Evolutionary conservation across 1,140 invertebrate species (phyloP).

Genomic region (Heterodera carotae): DNA sequence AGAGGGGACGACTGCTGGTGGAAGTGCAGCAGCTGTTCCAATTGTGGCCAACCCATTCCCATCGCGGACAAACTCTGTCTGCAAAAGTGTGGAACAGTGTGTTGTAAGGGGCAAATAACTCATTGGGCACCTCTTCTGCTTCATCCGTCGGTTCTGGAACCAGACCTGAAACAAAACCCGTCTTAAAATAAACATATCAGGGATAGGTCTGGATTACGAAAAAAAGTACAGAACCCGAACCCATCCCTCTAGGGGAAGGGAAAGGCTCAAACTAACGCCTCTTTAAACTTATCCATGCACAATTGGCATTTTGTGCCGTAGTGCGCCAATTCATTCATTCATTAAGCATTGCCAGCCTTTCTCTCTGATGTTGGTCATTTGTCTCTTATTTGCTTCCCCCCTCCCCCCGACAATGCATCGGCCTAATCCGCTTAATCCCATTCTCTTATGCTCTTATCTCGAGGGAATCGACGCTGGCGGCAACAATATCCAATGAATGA

Average conservation of each 20-base stretch:
- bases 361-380: neutral
- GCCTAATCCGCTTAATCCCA: slow-evolving; percentile 10
- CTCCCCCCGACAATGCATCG: neutral
- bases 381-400: neutral
- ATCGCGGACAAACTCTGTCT: slow-evolving; percentile 37
- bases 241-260: too few species aligned
- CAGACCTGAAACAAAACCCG: slow-evolving; percentile 42
- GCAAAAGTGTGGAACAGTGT: slow-evolving; percentile 5
- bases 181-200: too few species aligned
- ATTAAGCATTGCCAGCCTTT: neutral
- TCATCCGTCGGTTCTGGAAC: slow-evolving; percentile 47
- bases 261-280: too few species aligned
- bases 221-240: too few species aligned
- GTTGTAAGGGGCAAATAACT: neutral
- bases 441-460: neutral
- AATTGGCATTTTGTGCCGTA: too few species aligned
- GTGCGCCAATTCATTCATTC: too few species aligned
- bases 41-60: slow-evolving; percentile 44
- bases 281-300: too few species aligned
- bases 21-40: slow-evolving; percentile 43
- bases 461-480: neutral
- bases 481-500: neutral
- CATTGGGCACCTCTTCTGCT: slow-evolving; percentile 9
- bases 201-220: too few species aligned
- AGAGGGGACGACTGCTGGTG: slow-evolving; percentile 7